These are phyloP conservation scores for Agriopis marginaria DNA, from an alignment of 2,888 invertebrate genomes.

Conservation along the genomic window DNA sequence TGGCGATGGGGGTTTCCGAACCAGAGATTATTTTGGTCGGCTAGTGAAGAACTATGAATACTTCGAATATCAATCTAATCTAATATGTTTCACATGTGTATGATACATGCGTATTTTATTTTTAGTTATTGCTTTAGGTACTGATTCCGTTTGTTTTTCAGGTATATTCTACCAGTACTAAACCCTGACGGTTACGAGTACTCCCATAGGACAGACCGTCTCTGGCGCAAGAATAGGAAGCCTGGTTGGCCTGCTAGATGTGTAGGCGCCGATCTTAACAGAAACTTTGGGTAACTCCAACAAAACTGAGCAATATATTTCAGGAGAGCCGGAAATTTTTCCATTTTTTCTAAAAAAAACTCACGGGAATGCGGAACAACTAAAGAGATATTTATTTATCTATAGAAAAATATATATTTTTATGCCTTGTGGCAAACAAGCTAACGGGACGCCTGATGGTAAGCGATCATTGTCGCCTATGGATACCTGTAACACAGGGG, in stretches of 20 bases:
- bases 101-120: neutral
- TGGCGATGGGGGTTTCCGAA: no score
- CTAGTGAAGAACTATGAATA: no score
- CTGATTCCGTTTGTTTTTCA: slow-evolving; percentile 47
- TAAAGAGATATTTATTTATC: neutral
- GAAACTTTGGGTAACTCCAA: slow-evolving; percentile 94
- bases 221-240: slow-evolving; percentile 94
- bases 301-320: slow-evolving; percentile 28
- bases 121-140: neutral
- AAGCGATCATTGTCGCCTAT: no score
- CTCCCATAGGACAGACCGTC: slow-evolving; percentile 91
- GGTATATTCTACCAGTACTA: slow-evolving; percentile 90
- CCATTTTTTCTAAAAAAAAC: neutral
- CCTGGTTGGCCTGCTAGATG: slow-evolving; percentile 86
- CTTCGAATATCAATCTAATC: no score
- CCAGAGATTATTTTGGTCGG: no score
- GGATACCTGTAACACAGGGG: no score
- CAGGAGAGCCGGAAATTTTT: neutral
- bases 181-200: slow-evolving; percentile 97
- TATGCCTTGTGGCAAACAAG: neutral
- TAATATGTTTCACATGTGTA: no score
- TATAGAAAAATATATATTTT: no score
- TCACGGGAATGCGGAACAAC: neutral
- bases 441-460: no score
- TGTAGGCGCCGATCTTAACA: slow-evolving; percentile 92